Evolutionary conservation across 2,113 vertebrate genomes (phyloP), one percentile per base, ranked within the genome.

Genomic region (Ranitomeya variabilis): DNA sequence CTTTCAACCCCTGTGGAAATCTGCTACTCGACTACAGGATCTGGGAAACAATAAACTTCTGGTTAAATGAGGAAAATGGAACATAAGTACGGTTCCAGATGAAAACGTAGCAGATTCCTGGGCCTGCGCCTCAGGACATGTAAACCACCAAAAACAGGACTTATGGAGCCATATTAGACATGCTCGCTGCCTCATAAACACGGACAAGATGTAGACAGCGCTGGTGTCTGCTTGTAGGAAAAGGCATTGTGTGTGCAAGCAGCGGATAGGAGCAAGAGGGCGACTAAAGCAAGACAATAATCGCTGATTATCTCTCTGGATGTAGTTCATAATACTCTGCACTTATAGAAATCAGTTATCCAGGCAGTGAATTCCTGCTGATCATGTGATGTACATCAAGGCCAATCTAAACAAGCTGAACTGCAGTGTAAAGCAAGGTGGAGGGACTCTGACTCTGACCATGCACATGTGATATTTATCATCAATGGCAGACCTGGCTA

Each of bases 151-250:
- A 84, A 52, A 84, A 67, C 82, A 71, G 51, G 64, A 69, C 82
- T 71, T 14, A 2, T 54, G 82, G 82, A 84, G 64, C 82, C 82
- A 55, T 71, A 84, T 84, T 84, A 84, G 82, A 84, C 67, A 84
- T 71, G 82, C 37, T 83, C 64, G 81, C 31, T 83, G 81, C 51
- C 64, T 62, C 45, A 14, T 84, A 84, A 84, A 84, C 82, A 71
- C 51, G 82, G 82, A 84, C 82, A 84, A 84, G 82, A 84, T 84
- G 82, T 84, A n/a, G n/a, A 67, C 21, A 55, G 26, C 26, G 3
- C 18, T 52, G 37, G 18, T 52, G 51, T 67, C 82, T 64, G 82
- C 82, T 84, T 54, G 16, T 11, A 81, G 57, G 26, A 81, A 80
- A 19, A 81, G 79, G 60, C 11, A 13, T 26, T 2, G 14, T 74